Percentiles rank a stretch among this genome's conserved stretches.
Evolutionary conservation across 2,888 invertebrate genomes (phyloP).

Genomic region (Cinara cedri): DNA sequence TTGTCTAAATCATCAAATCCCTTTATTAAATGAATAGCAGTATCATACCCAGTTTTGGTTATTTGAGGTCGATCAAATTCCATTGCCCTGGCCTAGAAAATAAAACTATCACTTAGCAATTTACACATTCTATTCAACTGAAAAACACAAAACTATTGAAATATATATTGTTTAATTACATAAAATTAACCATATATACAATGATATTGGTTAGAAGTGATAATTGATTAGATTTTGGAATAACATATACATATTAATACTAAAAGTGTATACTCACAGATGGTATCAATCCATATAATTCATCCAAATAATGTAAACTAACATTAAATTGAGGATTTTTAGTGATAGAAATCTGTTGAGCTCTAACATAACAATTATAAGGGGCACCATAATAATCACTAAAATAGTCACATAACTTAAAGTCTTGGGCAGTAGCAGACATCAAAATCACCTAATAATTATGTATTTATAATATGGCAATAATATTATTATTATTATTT

Average conservation of each 20-base stretch:
- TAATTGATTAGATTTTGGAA: background rate
- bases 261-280: constrained; percentile 32
- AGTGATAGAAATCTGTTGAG: constrained; percentile 68
- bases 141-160: too few species aligned
- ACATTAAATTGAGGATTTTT: constrained; percentile 67
- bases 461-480: background rate
- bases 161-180: too few species aligned
- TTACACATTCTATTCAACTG: too few species aligned
- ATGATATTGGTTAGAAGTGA: background rate
- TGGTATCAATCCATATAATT: constrained; percentile 61
- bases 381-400: constrained; percentile 57
- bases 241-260: background rate
- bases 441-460: constrained; percentile 78
- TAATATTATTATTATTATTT: constrained; percentile 62
- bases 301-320: constrained; percentile 71
- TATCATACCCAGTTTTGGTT: constrained; percentile 60
- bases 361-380: constrained; percentile 61
- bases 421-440: constrained; percentile 89
- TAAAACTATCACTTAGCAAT: too few species aligned
- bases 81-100: constrained; percentile 65
- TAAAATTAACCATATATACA: too few species aligned
- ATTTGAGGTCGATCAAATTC: constrained; percentile 69
- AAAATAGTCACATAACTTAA: constrained; percentile 76
- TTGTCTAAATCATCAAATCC: constrained; percentile 72
- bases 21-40: constrained; percentile 66